Conservation (phyloP, 2,113 vertebrate species). For the Lepisosteus oculatus region DNA sequence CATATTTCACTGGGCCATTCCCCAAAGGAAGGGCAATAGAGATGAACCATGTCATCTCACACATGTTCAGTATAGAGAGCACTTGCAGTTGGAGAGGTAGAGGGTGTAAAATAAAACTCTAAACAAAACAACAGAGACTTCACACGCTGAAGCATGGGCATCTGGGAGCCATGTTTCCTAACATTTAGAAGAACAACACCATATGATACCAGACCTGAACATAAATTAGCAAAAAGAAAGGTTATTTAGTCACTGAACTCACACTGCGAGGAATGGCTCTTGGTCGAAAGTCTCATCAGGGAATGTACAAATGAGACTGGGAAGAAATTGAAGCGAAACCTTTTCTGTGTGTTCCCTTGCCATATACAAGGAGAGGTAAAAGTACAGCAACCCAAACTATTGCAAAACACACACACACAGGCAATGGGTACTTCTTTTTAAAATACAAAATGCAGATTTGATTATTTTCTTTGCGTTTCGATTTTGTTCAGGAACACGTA, state of each 20-base stretch:
- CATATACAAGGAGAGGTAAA: too few relatives aligned
- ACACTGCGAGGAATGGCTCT: conserved; percentile 1
- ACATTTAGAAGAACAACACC: neutral
- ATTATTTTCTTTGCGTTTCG: too few relatives aligned
- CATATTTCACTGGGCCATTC: conserved; percentile 46
- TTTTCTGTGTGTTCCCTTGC: too few relatives aligned
- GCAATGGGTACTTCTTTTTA: neutral
- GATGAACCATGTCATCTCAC: conserved; percentile 37
- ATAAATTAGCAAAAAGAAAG: conserved; percentile 25
- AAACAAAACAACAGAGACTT: conserved; percentile 32
- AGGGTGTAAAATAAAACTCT: conserved; percentile 39
- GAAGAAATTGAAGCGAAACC: neutral
- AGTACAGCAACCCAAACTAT: too few relatives aligned
- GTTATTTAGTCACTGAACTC: conserved; percentile 23
- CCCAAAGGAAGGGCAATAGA: conserved; percentile 36
- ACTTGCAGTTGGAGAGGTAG: conserved; percentile 9
- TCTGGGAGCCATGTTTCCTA: conserved; percentile 34
- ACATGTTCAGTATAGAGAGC: conserved; percentile 33
- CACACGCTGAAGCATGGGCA: conserved; percentile 22
- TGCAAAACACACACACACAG: too few relatives aligned
- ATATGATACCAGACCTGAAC: conserved; percentile 5
- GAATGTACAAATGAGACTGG: neutral
- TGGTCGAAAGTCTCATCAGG: neutral
- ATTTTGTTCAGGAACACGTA: too few relatives aligned
- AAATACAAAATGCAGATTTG: too few relatives aligned